A percentile compares a stretch with the other conserved stretches of the same genome.
phyloP scores from a whole-genome alignment of 2,113 vertebrate genomes.

The Dascyllus trimaculatus region DNA sequence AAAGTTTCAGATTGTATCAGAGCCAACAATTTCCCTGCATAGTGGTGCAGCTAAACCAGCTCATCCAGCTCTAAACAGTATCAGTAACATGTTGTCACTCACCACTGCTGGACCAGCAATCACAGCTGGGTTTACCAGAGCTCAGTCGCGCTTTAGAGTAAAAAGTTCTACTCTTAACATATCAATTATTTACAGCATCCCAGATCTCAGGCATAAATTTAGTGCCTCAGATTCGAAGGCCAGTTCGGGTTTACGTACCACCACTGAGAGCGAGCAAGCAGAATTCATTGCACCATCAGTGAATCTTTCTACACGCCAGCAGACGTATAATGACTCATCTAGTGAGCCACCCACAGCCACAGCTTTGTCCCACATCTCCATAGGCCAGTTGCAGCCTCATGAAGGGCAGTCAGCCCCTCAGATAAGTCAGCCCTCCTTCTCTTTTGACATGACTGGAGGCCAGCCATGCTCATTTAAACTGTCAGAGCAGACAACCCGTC shows the following conservation, averaged over 20 bases:
- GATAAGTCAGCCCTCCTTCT: constrained; percentile 35
- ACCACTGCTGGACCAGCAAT: constrained; percentile 7
- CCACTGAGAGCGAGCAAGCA: constrained; percentile 9
- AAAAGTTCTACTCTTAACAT: constrained; percentile 50
- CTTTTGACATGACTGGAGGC: constrained; percentile 55
- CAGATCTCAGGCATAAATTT: constrained; percentile 54
- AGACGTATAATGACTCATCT: constrained; percentile 55
- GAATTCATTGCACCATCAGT: constrained; percentile 28
- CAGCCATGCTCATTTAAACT: constrained; percentile 55
- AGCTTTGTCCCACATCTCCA: constrained; percentile 34
- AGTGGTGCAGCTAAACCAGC: constrained; percentile 20
- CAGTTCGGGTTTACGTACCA: constrained; percentile 29
- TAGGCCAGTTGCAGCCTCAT: constrained; percentile 23
- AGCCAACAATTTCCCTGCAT: constrained; percentile 2
- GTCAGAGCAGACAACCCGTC: constrained; percentile 45
- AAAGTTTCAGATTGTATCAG: constrained; percentile 9
- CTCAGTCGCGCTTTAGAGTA: constrained; percentile 49
- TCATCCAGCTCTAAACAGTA: constrained; percentile 5
- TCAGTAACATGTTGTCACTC: constrained; percentile 37
- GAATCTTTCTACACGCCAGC: constrained; percentile 2
- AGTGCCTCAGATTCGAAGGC: constrained; percentile 16
- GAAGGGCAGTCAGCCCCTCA: constrained; percentile 42
- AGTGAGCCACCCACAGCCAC: constrained; percentile 18
- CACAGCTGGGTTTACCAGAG: constrained; percentile 26
- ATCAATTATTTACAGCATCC: constrained; percentile 68